phyloP scores from a whole-genome alignment of 2,113 vertebrate genomes.

The rabbit (Oryctolagus cuniculus) region DNA sequence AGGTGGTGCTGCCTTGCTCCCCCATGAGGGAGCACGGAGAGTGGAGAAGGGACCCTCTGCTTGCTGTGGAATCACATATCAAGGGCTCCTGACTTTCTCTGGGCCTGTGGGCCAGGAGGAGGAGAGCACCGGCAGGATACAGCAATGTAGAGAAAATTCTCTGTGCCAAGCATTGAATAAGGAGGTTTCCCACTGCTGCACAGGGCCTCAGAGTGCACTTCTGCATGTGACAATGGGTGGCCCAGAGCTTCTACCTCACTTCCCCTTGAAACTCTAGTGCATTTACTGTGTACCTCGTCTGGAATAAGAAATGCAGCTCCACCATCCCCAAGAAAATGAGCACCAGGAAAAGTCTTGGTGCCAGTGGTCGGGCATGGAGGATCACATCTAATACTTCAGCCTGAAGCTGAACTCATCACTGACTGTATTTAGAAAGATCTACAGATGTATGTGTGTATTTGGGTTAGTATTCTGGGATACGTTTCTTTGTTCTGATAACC shows the following conservation, averaged over 20 bases:
- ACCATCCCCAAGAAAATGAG: neutral
- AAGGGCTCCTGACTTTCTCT: neutral
- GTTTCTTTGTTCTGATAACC: neutral
- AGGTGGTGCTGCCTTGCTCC: neutral
- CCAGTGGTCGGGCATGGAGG: neutral
- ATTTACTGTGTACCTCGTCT: neutral
- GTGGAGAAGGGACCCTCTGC: rapidly evolving
- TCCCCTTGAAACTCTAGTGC: neutral
- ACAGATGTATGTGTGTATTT: neutral
- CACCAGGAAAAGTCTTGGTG: neutral
- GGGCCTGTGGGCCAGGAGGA: neutral
- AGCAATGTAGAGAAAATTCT: neutral
- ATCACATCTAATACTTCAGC: too few species aligned
- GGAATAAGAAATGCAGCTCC: too few species aligned
- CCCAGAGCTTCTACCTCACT: neutral
- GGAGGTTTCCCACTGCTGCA: neutral
- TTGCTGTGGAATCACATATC: too few species aligned
- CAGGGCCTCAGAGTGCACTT: neutral
- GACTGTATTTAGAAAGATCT: neutral
- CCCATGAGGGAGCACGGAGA: too few species aligned
- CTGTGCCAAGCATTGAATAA: neutral
- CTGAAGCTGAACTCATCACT: neutral
- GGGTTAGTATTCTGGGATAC: neutral
- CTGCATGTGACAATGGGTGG: neutral
- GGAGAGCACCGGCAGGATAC: too few species aligned